A percentile compares a stretch with the other conserved stretches of the same genome.
Conservation (phyloP, 1,140 invertebrate species). For the Drosophila ironensis region DNA sequence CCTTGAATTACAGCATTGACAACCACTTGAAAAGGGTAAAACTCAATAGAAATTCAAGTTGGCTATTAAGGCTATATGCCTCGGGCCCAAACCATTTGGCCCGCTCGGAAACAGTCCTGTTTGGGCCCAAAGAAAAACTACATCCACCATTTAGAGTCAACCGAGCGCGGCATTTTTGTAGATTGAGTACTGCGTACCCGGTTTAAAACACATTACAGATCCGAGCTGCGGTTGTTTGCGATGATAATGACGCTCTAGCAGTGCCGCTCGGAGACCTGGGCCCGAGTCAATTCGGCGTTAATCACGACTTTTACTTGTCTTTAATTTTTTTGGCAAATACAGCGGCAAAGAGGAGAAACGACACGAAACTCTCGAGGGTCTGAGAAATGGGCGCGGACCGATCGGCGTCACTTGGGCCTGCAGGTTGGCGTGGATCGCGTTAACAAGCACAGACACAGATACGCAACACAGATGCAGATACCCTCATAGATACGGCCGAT, state of each 20-base stretch:
- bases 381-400: slow-evolving; percentile 68
- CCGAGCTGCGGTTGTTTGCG: slow-evolving; percentile 59
- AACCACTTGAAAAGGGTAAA: background rate
- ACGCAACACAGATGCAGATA: slow-evolving; percentile 1
- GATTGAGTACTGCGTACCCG: slow-evolving; percentile 52
- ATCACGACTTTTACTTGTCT: slow-evolving; percentile 81
- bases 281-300: slow-evolving; percentile 69
- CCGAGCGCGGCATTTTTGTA: slow-evolving; percentile 77
- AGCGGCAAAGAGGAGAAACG: slow-evolving; percentile 35
- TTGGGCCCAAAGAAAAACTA: slow-evolving; percentile 24
- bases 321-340: slow-evolving; percentile 81
- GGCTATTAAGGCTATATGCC: slow-evolving; percentile 29
- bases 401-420: slow-evolving; percentile 1
- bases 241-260: slow-evolving; percentile 66
- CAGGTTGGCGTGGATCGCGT: slow-evolving; percentile 62
- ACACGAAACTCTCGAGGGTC: slow-evolving; percentile 29
- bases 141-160: slow-evolving; percentile 78
- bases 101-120: slow-evolving; percentile 1
- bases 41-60: background rate
- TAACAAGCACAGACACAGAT: slow-evolving; percentile 34
- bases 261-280: background rate
- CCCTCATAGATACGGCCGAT: background rate
- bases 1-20: no score
- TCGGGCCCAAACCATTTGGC: slow-evolving; percentile 28
- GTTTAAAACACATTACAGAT: slow-evolving; percentile 45